A percentile compares a stretch with the other conserved stretches of the same genome.
phyloP scores from a whole-genome alignment of 2,888 invertebrate genomes.

The Opisthograptis luteolata region DNA sequence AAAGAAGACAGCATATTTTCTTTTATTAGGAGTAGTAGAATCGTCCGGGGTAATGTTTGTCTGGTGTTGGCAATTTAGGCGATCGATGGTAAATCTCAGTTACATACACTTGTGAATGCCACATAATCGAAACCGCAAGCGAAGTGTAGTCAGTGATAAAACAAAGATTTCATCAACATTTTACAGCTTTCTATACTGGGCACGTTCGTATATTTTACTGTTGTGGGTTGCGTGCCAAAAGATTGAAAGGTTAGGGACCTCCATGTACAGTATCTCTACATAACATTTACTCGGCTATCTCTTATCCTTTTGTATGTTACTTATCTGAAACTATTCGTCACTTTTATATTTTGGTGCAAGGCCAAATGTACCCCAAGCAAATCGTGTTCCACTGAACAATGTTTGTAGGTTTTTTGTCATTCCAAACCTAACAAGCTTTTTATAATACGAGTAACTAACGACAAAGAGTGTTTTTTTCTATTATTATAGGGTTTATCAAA shows the following conservation, averaged over 20 bases:
- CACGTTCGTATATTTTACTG: conserved; percentile 16
- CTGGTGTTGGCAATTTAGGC: too few relatives aligned
- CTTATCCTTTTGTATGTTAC: conserved; percentile 13
- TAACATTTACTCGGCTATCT: conserved; percentile 9
- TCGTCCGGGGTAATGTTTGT: too few relatives aligned
- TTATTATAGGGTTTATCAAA: too few relatives aligned
- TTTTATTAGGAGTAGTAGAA: too few relatives aligned
- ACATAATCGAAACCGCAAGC: not conserved
- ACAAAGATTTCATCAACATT: conserved; percentile 17
- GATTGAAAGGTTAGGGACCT: conserved; percentile 13
- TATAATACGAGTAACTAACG: too few relatives aligned
- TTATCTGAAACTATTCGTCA: conserved; percentile 13
- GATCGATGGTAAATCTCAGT: too few relatives aligned
- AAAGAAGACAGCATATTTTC: too few relatives aligned
- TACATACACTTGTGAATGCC: not conserved
- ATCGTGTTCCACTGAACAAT: too few relatives aligned
- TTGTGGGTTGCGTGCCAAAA: conserved; percentile 17
- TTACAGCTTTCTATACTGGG: conserved; percentile 24
- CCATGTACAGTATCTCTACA: too few relatives aligned
- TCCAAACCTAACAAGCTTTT: not conserved
- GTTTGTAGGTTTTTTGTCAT: too few relatives aligned
- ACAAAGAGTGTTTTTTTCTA: too few relatives aligned
- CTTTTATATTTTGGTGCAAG: conserved; percentile 1
- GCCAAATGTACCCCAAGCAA: not conserved
- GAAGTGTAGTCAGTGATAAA: conserved; percentile 15